Conservation (phyloP, 2,113 vertebrate species). For the Todiramphus saurophagus region DNA sequence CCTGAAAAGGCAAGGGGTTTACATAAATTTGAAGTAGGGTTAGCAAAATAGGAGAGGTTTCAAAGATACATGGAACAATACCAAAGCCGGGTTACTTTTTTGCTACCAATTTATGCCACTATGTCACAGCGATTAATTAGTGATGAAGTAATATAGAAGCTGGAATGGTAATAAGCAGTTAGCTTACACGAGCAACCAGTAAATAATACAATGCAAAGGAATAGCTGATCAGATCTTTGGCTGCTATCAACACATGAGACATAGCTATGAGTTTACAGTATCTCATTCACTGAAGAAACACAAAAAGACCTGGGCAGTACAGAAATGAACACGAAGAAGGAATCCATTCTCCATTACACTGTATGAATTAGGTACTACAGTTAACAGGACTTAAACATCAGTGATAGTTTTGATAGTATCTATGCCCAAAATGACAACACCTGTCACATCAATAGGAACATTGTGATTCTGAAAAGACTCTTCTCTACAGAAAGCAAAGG, state of each 20-base stretch:
- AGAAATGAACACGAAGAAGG: not conserved
- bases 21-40: not conserved
- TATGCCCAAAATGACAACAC: not conserved
- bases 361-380: not conserved
- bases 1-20: not conserved
- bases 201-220: not conserved
- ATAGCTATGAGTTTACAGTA: not conserved
- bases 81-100: not conserved
- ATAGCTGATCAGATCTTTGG: not conserved
- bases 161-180: not conserved
- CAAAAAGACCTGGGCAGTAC: not conserved
- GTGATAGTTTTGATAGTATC: not conserved
- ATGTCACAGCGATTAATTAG: not conserved
- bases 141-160: not conserved
- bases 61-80: not conserved
- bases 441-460: not conserved
- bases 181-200: not conserved
- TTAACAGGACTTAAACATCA: not conserved
- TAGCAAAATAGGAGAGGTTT: not conserved
- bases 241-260: accelerated
- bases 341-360: not conserved
- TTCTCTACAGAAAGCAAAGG: not conserved
- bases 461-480: not conserved
- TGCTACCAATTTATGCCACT: not conserved
- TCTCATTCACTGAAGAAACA: not conserved